Evolutionary conservation across 2,888 invertebrate species (phyloP).

Genomic region (Lasiommata megera): DNA sequence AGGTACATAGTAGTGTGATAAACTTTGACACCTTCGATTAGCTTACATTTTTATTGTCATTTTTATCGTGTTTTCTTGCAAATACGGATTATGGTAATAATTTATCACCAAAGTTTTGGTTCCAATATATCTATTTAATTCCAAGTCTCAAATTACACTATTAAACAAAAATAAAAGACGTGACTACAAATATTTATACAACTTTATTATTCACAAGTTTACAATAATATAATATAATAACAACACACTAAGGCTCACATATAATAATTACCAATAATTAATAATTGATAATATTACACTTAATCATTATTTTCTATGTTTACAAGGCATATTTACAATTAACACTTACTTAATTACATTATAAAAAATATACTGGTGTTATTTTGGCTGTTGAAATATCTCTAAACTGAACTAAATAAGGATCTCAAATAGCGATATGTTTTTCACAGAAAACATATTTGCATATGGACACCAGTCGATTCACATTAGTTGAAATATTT

Average conservation of each 20-base stretch:
- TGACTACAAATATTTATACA: conserved; percentile 12
- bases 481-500: too few species aligned
- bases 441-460: too few species aligned
- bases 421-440: too few species aligned
- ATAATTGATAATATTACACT: not conserved
- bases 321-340: conserved; percentile 2
- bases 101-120: too few species aligned
- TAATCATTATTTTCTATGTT: not conserved
- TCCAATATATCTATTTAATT: too few species aligned
- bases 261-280: not conserved
- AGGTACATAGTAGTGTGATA: not conserved
- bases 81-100: too few species aligned
- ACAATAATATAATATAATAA: conserved; percentile 1
- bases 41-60: not conserved
- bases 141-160: too few species aligned
- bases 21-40: not conserved
- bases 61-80: not conserved
- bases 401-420: too few species aligned
- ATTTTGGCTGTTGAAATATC: too few species aligned
- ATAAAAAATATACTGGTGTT: too few species aligned
- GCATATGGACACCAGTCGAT: too few species aligned
- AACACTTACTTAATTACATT: not conserved
- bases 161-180: not conserved
- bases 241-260: conserved; percentile 6
- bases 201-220: conserved; percentile 5